Percentiles rank a stretch among this genome's conserved stretches.
phyloP scores from a whole-genome alignment of 2,797 vertebrate species.

The Telmatherina bonti region DNA sequence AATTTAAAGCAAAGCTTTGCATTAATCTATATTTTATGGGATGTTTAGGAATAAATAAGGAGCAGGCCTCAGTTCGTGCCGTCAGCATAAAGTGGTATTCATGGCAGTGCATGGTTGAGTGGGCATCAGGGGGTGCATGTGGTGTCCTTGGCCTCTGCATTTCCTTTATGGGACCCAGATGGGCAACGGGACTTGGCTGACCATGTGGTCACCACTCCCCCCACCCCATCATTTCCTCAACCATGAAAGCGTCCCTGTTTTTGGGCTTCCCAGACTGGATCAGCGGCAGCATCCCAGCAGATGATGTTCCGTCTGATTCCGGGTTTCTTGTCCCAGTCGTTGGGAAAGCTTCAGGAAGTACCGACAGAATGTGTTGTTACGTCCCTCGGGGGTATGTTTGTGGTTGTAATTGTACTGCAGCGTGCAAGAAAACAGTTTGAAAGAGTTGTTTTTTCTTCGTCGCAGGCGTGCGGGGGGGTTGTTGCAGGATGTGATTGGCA shows the following conservation, averaged over 20 bases:
- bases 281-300: background rate
- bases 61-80: conserved; percentile 8
- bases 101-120: conserved; percentile 67
- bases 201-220: conserved; percentile 81
- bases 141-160: conserved; percentile 78
- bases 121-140: conserved; percentile 75
- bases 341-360: conserved; percentile 8
- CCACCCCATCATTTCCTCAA: conserved; percentile 65
- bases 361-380: background rate
- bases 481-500: conserved; percentile 17
- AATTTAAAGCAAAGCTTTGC: background rate
- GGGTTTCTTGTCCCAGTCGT: conserved; percentile 5
- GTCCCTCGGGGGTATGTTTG: conserved; percentile 1
- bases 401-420: conserved; percentile 6
- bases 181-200: conserved; percentile 78
- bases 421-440: background rate
- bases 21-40: background rate
- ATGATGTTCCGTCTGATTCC: conserved; percentile 1
- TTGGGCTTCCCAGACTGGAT: conserved; percentile 25
- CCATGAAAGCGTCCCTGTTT: conserved; percentile 40
- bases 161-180: conserved; percentile 85
- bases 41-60: background rate
- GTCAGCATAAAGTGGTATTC: conserved; percentile 51
- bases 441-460: background rate
- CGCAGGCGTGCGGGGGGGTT: background rate